Conservation (phyloP, 2,888 invertebrate species). For the Peribatodes rhomboidaria region DNA sequence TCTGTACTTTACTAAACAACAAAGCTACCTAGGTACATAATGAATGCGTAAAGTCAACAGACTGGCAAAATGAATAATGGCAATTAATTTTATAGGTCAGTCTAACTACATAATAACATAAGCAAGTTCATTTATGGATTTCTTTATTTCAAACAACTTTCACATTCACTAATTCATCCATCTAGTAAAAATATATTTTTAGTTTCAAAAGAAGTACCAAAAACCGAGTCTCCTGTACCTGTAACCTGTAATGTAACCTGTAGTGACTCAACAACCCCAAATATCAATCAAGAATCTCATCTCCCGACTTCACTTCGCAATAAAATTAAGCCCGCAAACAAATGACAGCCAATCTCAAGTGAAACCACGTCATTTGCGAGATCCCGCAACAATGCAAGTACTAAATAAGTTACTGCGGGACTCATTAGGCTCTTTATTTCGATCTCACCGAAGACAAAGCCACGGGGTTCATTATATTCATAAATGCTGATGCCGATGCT, state of each 20-base stretch:
- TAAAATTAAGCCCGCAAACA: conserved; percentile 52
- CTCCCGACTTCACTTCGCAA: conserved; percentile 30
- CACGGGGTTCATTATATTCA: conserved; percentile 60
- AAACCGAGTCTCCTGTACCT: too few species aligned
- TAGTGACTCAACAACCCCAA: conserved; percentile 24
- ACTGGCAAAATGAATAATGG: too few species aligned
- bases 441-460: conserved; percentile 65
- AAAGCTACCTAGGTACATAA: too few species aligned
- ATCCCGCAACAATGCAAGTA: conserved; percentile 45
- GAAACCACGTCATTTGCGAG: conserved; percentile 41
- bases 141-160: too few species aligned
- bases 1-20: too few species aligned
- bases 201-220: background rate
- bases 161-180: too few species aligned
- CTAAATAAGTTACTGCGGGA: conserved; percentile 52
- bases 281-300: conserved; percentile 30
- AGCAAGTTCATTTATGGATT: too few species aligned
- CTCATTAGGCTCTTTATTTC: conserved; percentile 58
- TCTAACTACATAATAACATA: too few species aligned
- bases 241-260: too few species aligned
- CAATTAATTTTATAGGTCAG: too few species aligned
- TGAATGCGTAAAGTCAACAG: too few species aligned
- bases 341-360: conserved; percentile 47
- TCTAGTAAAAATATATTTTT: too few species aligned
- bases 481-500: conserved; percentile 56